Evolutionary conservation across 2,888 invertebrate species (phyloP).

Genomic region (Megaustenia siamemsis): DNA sequence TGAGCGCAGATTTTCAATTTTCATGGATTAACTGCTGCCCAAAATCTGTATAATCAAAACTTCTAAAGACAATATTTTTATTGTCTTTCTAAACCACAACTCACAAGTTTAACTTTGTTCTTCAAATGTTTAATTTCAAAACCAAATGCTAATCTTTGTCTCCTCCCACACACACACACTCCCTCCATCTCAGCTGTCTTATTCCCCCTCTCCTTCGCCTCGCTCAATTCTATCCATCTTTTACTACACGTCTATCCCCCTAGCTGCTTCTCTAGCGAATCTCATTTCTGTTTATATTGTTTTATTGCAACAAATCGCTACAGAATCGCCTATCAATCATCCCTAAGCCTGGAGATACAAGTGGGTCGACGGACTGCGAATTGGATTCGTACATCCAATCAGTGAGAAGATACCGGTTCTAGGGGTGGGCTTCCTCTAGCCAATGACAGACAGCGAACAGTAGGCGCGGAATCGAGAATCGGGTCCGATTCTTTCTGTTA

Average conservation of each 20-base stretch:
- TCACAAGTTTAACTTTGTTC: neutral
- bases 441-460: conserved; percentile 48
- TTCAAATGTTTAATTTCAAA: neutral
- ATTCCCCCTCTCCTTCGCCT: neutral
- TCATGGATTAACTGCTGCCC: too few species aligned
- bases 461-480: conserved; percentile 38
- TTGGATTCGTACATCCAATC: conserved; percentile 40
- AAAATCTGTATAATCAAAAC: too few species aligned
- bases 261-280: neutral
- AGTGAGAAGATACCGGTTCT: conserved; percentile 14
- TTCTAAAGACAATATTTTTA: too few species aligned
- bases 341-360: conserved; percentile 36
- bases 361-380: conserved; percentile 11
- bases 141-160: neutral
- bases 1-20: too few species aligned
- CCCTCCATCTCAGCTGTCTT: neutral
- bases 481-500: conserved; percentile 31
- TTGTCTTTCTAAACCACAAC: too few species aligned
- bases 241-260: neutral
- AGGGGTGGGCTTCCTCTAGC: conserved; percentile 33
- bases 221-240: neutral
- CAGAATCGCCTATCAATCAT: conserved; percentile 42
- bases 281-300: conserved; percentile 42
- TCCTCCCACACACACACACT: conserved; percentile 26
- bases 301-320: conserved; percentile 39